Evolutionary conservation across 2,888 invertebrate genomes (phyloP), one percentile per base, ranked within the genome.

Genomic region (Craniophora ligustri): DNA sequence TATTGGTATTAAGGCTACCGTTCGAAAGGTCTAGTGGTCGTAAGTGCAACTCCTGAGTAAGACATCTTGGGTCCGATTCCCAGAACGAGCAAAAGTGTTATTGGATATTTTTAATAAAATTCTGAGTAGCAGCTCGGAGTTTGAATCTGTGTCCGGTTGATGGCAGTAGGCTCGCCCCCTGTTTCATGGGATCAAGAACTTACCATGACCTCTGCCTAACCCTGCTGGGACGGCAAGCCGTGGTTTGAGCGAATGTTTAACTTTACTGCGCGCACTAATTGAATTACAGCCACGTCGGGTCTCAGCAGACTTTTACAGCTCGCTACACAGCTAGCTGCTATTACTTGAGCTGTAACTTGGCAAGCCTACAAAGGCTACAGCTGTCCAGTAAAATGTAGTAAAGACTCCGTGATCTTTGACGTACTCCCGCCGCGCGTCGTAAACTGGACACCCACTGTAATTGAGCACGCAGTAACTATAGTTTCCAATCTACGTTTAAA

Each of bases 211-310:
- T n/a, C n/a, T n/a, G n/a, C n/a, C n/a, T n/a, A n/a, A n/a, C n/a
- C n/a, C n/a, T n/a, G n/a, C n/a, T n/a, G n/a, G n/a, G n/a, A n/a
- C n/a, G n/a, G n/a, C n/a, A n/a, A 7, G 16, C 19, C 13, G 14
- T 14, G 8, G 30, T 39, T 16, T 63, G 28, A 38, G 45, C 48
- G 35, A 56, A 41, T 38, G 32, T 47, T 42, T 44, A 42, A 46
- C 19, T 63, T 63, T 46, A 50, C 26, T 16, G 41, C 41, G 7
- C 34, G 16, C 30, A 32, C 35, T 41, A 16, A 31, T 48, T 18
- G 48, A 28, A 45, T 31, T 15, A 30, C 38, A 32, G 19, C 13
- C 2, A 31, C 13, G 18, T 30, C 16, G 10, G 45, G 16, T 18
- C 15, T 10, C 21, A 16, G 23, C 35, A 16, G 45, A n/a, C 35